A percentile compares a stretch with the other conserved stretches of the same genome.
phyloP scores from a whole-genome alignment of 30 jellyfish, hydroid and myxozoan genomes.

The Cassiopea andromeda region DNA sequence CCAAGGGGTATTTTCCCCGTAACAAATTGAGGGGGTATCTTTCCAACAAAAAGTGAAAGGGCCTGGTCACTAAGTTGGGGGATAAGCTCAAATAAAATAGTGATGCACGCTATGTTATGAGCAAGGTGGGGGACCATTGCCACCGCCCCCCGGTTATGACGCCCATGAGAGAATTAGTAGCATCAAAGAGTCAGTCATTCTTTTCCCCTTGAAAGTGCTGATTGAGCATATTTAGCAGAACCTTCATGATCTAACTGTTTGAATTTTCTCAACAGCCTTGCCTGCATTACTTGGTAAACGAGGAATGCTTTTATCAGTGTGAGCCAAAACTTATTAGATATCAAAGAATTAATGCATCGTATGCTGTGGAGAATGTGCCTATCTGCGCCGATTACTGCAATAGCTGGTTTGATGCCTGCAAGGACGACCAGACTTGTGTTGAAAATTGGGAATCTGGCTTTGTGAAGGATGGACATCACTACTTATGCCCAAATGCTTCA shows the following conservation, averaged over 20 bases:
- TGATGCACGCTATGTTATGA: too few relatives aligned
- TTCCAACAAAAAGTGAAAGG: too few relatives aligned
- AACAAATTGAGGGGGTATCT: too few relatives aligned
- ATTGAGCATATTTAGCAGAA: too few relatives aligned
- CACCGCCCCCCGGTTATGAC: too few relatives aligned
- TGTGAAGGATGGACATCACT: slow-evolving; percentile 38
- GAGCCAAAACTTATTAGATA: slow-evolving; percentile 51
- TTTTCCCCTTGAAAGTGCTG: too few relatives aligned
- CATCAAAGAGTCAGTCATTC: too few relatives aligned
- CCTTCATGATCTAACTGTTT: not conserved
- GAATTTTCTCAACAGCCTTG: slow-evolving; percentile 18
- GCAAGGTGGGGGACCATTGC: too few relatives aligned
- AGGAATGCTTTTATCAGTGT: slow-evolving; percentile 78
- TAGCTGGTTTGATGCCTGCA: slow-evolving; percentile 76
- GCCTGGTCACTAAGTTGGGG: too few relatives aligned
- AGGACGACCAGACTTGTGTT: slow-evolving; percentile 69
- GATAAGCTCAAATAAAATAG: too few relatives aligned
- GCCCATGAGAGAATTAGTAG: too few relatives aligned
- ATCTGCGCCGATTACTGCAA: slow-evolving; percentile 62
- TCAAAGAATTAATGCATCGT: slow-evolving; percentile 29
- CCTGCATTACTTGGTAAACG: slow-evolving; percentile 18
- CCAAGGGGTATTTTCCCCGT: too few relatives aligned
- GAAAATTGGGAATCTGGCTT: slow-evolving; percentile 58
- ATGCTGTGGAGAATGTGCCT: slow-evolving; percentile 60
- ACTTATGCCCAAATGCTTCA: slow-evolving; percentile 50